These are phyloP conservation scores for Drosophila bocqueti DNA, from an alignment of 1,140 invertebrate species.

Conservation along the genomic window DNA sequence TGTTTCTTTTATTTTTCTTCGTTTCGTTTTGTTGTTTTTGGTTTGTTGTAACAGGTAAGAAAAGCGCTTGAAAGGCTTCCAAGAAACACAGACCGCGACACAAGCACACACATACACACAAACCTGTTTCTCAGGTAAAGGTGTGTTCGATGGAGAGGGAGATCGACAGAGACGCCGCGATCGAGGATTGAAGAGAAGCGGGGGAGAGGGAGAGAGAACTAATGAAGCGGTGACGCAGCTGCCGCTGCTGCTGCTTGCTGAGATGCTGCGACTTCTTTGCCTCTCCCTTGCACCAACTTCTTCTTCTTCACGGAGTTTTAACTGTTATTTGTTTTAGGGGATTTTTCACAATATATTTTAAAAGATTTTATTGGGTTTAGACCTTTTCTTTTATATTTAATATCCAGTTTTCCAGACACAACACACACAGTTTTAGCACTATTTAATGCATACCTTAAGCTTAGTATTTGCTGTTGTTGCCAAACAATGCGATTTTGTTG, in stretches of 20 bases:
- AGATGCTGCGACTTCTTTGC: slow-evolving; percentile 20
- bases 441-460: slow-evolving; percentile 19
- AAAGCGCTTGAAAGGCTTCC: slow-evolving; percentile 82
- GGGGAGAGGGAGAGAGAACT: slow-evolving; percentile 15
- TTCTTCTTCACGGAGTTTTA: slow-evolving; percentile 10
- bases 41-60: slow-evolving; percentile 54
- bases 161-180: slow-evolving; percentile 35
- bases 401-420: background rate
- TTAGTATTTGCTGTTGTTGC: slow-evolving; percentile 14
- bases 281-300: slow-evolving; percentile 13
- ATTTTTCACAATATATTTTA: background rate
- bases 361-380: background rate
- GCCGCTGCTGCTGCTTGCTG: background rate
- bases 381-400: background rate
- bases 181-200: slow-evolving; percentile 10
- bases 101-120: slow-evolving; percentile 18
- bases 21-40: slow-evolving; percentile 41
- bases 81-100: slow-evolving; percentile 49
- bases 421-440: slow-evolving; percentile 20
- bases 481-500: slow-evolving; percentile 28
- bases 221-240: slow-evolving; percentile 33
- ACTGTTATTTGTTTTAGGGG: slow-evolving; percentile 9
- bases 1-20: slow-evolving; percentile 15
- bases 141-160: slow-evolving; percentile 34
- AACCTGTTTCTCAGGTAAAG: slow-evolving; percentile 79